Conservation (phyloP, 2,113 vertebrate genomes). For the Seriola quinqueradiata region DNA sequence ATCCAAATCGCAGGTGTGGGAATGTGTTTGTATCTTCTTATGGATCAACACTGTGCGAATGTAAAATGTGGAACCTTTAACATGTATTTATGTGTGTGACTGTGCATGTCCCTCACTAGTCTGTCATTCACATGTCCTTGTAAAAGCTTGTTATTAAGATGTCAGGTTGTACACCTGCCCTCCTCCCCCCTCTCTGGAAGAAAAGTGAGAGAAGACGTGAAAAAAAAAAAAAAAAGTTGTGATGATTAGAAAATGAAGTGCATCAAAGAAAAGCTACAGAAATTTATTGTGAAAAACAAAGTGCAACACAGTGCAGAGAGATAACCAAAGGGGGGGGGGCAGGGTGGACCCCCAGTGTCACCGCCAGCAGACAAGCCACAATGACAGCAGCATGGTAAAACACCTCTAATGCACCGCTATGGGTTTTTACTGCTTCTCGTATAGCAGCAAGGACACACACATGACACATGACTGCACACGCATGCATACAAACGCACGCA, state of each 20-base stretch:
- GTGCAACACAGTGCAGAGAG: not conserved
- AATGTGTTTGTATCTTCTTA: no score
- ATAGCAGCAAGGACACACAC: slow-evolving; percentile 68
- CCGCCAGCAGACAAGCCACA: slow-evolving; percentile 66
- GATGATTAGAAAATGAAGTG: not conserved
- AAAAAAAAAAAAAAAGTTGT: not conserved
- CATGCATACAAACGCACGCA: slow-evolving; percentile 39
- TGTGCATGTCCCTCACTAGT: not conserved
- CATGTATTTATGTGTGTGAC: not conserved
- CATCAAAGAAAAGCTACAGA: not conserved
- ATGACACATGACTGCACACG: slow-evolving; percentile 49
- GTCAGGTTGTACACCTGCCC: not conserved
- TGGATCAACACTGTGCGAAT: no score
- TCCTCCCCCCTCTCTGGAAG: not conserved
- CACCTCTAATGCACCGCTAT: slow-evolving; percentile 76
- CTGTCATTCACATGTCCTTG: slow-evolving; percentile 47
- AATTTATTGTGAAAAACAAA: slow-evolving; percentile 29
- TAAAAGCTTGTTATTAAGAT: slow-evolving; percentile 65
- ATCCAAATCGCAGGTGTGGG: not conserved
- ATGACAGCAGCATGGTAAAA: slow-evolving; percentile 81
- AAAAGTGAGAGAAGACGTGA: not conserved
- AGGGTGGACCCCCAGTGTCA: slow-evolving; percentile 39
- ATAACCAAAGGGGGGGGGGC: not conserved
- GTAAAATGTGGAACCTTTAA: not conserved
- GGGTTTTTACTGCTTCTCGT: slow-evolving; percentile 75